Evolutionary conservation across 23 tunicate genomes (phyloP), one percentile per base, ranked within the genome.

Genomic region (Halocynthia aurantium): DNA sequence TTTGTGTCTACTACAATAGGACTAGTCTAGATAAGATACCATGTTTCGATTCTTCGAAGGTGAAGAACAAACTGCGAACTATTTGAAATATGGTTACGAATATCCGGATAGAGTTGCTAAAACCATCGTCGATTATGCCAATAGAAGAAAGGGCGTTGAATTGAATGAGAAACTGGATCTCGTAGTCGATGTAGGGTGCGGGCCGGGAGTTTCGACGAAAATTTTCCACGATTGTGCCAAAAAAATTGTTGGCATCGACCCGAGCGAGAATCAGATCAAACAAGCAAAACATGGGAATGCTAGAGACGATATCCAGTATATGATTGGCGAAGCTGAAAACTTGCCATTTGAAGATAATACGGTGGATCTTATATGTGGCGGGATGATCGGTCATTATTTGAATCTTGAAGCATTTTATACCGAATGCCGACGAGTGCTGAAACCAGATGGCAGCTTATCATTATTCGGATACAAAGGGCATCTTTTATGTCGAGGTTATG

Each of bases 101-200:
- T 65, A 65, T 65, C 70, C 70, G 22, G 31, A 65, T 10, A 6
- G 10, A 9, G 70, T 65, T 15, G 19, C 31, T 10, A 49, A 65
- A 15, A 49, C 22, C 10, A 65, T 65, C 31, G 19, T 15, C 0
- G 31, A 65, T 10, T 65, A 10, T 15, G 70, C 19, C 70, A 65
- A 15, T 9, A 11, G n/a, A 2, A 15, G 31, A 65, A 65, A 10
- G 31, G 70, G 70, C 9, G 10, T 65, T 8, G 19, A 0, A 6
- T 5, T 9, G 9, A 49, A 15, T 10, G 70, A 65, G 22, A 65
- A 15, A 65, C 5, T 65, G 31, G 70, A 15, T 8, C 9, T 15
- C 10, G 19, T 84, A 82, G 53, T 89, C 10, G 95, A 89, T 68
- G 82, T 89, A 22, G 95, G 95, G 12, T 89, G 95, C 75, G 95